Base-by-base conservation (phyloP, 2,797 vertebrate genomes). In the Malurus splendens region DNA sequence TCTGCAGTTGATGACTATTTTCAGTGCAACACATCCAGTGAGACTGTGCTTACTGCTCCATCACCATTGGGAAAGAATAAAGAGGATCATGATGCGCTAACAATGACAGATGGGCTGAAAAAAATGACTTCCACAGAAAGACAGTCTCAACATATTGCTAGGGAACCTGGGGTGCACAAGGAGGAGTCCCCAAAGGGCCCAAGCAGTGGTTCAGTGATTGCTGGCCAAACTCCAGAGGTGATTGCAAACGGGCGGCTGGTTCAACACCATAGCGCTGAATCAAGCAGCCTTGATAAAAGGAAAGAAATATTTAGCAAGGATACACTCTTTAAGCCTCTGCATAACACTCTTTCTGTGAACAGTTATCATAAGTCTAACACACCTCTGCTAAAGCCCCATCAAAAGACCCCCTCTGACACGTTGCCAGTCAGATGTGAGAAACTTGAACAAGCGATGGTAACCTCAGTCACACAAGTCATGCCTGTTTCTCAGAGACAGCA, bases 221-320 rank as follows among this genome's bases (percentile, higher is more conserved):
- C 96, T 22, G 97, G 98, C 67, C 97, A 97, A 28, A 88, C 95
- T 32, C 96, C 98, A 5, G 98, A 99, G 88, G 96, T 98, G 41
- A 95, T 98, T 5, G 96, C 98, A 61, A 99, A 99, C 0, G 98
- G 98, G 82, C 98, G 98, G 82, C 97, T 98, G 62, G 97, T 98
- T 89, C 99, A 98, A 93, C 97, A 98, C 90, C 98, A 99, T 36
- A 95, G 97, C n/a, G 42, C 97, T 20, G 98, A 99, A 91, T 98
- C 98, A 36, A 97, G 97, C 97, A 98, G 98, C 96, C 97, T 98
- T 89, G 99, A 99, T 95, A 99, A 98, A 96, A 98, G 98, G 95
- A 98, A 98, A 97, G 99, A 99, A 97, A 98, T 99, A 90, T 99
- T 99, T 95, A 99, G 98, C 96, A 99, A 99, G 96, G 99, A 99